Conservation (phyloP, 2,113 vertebrate genomes). For the Heterotis niloticus region DNA sequence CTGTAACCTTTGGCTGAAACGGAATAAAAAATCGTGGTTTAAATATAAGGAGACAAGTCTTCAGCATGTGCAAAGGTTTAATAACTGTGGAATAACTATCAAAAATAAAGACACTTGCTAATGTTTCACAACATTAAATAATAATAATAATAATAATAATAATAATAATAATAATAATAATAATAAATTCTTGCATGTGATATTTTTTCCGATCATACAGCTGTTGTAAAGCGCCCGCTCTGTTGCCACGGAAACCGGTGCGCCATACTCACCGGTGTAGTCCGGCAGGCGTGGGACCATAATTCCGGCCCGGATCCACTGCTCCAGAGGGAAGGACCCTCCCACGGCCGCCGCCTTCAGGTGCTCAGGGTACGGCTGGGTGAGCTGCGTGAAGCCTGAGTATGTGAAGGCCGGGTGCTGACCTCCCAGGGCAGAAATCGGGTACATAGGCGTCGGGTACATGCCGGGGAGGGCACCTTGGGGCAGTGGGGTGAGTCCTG, state of each 20-base stretch:
- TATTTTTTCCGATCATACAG: neutral
- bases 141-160: too few relatives aligned
- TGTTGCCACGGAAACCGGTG: neutral
- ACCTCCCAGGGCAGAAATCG: conserved; percentile 58
- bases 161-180: too few relatives aligned
- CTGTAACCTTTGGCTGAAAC: too few relatives aligned
- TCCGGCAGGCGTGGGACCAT: conserved; percentile 65
- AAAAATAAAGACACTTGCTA: neutral
- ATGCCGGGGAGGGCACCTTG: conserved; percentile 54
- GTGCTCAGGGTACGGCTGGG: conserved; percentile 66
- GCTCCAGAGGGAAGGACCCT: conserved; percentile 61
- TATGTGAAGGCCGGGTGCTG: conserved; percentile 60
- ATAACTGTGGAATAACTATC: too few relatives aligned
- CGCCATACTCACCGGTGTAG: conserved; percentile 52
- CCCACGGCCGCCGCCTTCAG: conserved; percentile 59
- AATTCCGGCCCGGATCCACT: conserved; percentile 71
- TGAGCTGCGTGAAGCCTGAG: conserved; percentile 58
- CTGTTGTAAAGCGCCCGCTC: neutral
- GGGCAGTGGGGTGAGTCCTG: conserved; percentile 53
- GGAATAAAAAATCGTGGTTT: too few relatives aligned
- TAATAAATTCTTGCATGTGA: neutral
- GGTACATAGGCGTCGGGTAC: conserved; percentile 59
- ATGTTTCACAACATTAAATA: neutral
- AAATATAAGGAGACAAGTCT: too few relatives aligned
- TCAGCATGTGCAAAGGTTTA: too few relatives aligned